Evolutionary conservation across 2,797 vertebrate genomes (phyloP).

Genomic region (Scomberomorus guttatus): DNA sequence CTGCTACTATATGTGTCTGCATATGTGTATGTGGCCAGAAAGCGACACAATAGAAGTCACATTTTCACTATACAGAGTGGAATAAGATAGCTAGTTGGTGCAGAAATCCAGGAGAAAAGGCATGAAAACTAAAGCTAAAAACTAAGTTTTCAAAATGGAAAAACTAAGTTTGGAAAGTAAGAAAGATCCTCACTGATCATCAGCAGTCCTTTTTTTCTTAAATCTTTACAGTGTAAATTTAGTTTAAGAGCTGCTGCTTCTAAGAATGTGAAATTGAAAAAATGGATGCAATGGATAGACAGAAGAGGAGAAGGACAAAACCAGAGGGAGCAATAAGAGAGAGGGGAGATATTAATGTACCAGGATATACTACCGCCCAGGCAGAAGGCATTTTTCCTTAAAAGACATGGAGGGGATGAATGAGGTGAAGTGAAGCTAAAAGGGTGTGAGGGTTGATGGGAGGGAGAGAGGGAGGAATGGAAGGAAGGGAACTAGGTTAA

Average conservation of each 20-base stretch:
- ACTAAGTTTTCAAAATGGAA: not conserved
- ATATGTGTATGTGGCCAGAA: not conserved
- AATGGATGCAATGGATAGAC: not conserved
- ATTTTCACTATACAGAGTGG: not conserved
- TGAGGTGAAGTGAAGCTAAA: slow-evolving; percentile 54
- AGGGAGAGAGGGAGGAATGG: not conserved
- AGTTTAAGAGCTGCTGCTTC: not conserved
- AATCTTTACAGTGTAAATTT: not conserved
- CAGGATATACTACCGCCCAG: slow-evolving; percentile 1
- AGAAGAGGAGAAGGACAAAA: slow-evolving; percentile 1
- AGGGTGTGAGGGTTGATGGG: slow-evolving; percentile 40
- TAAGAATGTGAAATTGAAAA: not conserved
- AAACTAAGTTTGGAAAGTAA: slow-evolving; percentile 2
- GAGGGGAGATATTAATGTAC: slow-evolving; percentile 11
- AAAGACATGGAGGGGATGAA: slow-evolving; percentile 25
- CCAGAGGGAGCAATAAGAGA: not conserved
- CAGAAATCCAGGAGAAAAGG: not conserved
- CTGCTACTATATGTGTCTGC: not conserved
- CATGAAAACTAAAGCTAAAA: not conserved
- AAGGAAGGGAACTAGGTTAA: slow-evolving; percentile 38
- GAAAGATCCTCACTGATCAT: not conserved
- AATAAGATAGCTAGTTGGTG: not conserved
- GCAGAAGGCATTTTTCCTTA: slow-evolving; percentile 22
- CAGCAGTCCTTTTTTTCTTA: not conserved
- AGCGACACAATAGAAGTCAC: slow-evolving; percentile 1